These are phyloP conservation scores for Pluvianellus socialis DNA, from an alignment of 2,113 vertebrate genomes.

Conservation along the genomic window DNA sequence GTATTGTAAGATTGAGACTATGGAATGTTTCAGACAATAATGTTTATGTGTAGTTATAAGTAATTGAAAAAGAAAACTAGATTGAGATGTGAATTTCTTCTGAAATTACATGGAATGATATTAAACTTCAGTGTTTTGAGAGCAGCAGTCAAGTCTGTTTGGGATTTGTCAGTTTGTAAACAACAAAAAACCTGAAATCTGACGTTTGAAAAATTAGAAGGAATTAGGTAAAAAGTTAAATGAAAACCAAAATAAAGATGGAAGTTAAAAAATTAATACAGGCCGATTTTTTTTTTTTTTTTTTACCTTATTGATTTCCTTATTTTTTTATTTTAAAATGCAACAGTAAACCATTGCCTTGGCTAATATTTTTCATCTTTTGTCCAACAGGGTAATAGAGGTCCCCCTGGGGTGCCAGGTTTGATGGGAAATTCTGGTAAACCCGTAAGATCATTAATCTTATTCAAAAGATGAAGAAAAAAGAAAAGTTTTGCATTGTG, in stretches of 20 bases:
- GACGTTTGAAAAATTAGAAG: neutral
- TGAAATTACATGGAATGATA: neutral
- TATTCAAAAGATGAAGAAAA: neutral
- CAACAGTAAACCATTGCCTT: neutral
- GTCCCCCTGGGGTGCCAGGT: slow-evolving; percentile 83
- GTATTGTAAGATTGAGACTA: neutral
- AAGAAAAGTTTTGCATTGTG: neutral
- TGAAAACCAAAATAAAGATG: neutral
- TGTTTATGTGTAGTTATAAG: neutral
- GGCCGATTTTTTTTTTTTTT: neutral
- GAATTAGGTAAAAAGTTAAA: neutral
- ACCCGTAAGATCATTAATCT: slow-evolving; percentile 75
- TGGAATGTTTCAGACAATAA: neutral
- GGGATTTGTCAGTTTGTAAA: neutral
- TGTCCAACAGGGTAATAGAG: slow-evolving; percentile 81
- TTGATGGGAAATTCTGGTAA: slow-evolving; percentile 91
- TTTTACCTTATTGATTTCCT: neutral
- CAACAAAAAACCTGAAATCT: neutral
- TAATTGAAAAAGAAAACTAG: neutral
- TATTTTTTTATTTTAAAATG: neutral
- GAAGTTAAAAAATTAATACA: neutral
- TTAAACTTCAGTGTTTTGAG: neutral
- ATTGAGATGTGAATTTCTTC: neutral
- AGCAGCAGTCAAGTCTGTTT: neutral
- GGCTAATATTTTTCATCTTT: neutral